Evolutionary conservation across 2,797 vertebrate genomes (phyloP).

Genomic region (Myoxocephalus aenaeus): DNA sequence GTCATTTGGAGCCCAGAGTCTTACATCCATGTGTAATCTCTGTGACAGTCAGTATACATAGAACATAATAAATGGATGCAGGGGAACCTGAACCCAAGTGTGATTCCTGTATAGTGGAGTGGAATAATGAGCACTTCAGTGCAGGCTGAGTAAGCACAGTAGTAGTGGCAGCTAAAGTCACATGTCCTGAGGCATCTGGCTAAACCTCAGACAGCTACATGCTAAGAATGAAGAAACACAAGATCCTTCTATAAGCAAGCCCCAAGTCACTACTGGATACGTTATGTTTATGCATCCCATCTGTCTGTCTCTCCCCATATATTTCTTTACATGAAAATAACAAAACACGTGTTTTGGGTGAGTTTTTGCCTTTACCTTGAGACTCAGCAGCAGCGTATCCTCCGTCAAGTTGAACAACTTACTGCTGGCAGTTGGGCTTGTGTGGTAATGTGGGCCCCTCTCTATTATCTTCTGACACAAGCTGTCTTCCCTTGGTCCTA

Average conservation of each 20-base stretch:
- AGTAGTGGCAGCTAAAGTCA: conserved; percentile 51
- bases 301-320: neutral
- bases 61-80: conserved; percentile 54
- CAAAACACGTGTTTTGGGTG: conserved; percentile 19
- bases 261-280: neutral
- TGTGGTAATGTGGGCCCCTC: conserved; percentile 30
- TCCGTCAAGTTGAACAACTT: conserved; percentile 45
- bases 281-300: neutral
- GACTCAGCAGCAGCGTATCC: conserved; percentile 40
- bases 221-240: conserved; percentile 19
- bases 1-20: conserved; percentile 19
- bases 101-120: conserved; percentile 62
- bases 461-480: conserved; percentile 68
- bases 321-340: conserved; percentile 12
- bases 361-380: conserved; percentile 67
- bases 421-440: conserved; percentile 34
- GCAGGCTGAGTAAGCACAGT: conserved; percentile 68
- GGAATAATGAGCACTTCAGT: conserved; percentile 66
- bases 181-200: conserved; percentile 51
- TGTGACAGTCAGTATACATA: conserved; percentile 43
- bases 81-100: conserved; percentile 39
- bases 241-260: neutral
- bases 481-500: conserved; percentile 61
- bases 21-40: conserved; percentile 22
- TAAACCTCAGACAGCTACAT: conserved; percentile 38